A percentile compares a stretch with the other conserved stretches of the same genome.
Conservation (phyloP, 1,140 invertebrate genomes). For the Diabrotica virgifera region DNA sequence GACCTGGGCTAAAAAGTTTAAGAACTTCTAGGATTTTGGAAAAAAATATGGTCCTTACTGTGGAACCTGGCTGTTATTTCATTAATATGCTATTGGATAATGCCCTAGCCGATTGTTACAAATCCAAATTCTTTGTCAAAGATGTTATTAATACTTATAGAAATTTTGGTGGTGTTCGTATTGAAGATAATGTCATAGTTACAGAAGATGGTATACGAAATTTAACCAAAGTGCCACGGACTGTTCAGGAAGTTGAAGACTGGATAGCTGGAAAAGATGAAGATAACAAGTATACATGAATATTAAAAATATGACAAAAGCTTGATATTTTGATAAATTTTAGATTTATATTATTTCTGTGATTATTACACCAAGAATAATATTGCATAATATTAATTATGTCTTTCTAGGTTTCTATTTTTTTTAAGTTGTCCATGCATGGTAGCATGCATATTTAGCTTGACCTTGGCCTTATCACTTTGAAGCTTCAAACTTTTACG, state of each 20-base stretch:
- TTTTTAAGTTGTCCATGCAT: too few species aligned
- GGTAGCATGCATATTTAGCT: too few species aligned
- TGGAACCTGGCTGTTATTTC: slow-evolving; percentile 97
- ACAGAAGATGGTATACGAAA: slow-evolving; percentile 83
- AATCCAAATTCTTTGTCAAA: slow-evolving; percentile 71
- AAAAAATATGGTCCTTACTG: slow-evolving; percentile 88
- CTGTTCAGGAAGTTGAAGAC: slow-evolving; percentile 77
- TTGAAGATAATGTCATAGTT: slow-evolving; percentile 94
- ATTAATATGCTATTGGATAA: slow-evolving; percentile 76
- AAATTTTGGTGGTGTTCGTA: slow-evolving; percentile 88
- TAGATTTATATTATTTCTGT: too few species aligned
- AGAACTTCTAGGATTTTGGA: slow-evolving; percentile 77
- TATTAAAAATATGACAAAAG: too few species aligned
- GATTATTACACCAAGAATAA: too few species aligned
- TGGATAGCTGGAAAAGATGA: slow-evolving; percentile 59
- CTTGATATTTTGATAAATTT: too few species aligned
- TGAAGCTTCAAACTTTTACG: too few species aligned
- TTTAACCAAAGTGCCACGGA: slow-evolving; percentile 84
- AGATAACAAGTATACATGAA: slow-evolving; percentile 17
- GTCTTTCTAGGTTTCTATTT: too few species aligned
- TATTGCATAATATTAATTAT: too few species aligned
- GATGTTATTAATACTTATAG: slow-evolving; percentile 73
- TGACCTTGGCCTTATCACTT: too few species aligned
- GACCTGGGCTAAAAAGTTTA: slow-evolving; percentile 68
- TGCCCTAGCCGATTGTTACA: slow-evolving; percentile 60